phyloP scores from a whole-genome alignment of 2,113 vertebrate species.

The Antechinus stuartii region DNA sequence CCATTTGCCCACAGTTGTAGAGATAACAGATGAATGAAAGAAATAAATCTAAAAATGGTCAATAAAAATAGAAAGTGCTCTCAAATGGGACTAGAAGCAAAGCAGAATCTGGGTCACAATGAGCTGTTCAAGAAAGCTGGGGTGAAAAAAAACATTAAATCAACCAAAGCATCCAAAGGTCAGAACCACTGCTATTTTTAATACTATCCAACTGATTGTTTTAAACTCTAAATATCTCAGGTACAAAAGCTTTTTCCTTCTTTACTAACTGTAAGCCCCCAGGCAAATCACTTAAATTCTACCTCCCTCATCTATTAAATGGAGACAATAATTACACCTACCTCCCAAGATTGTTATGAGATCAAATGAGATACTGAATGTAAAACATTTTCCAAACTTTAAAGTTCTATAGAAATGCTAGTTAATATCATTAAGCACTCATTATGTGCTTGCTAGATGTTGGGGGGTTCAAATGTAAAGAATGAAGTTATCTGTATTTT shows the following conservation, averaged over 20 bases:
- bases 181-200: neutral
- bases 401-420: too few relatives aligned
- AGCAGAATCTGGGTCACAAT: neutral
- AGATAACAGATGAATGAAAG: neutral
- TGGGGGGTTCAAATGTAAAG: too few relatives aligned
- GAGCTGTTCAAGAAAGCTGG: neutral
- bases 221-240: conserved; percentile 24
- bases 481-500: neutral
- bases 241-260: neutral
- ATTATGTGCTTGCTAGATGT: too few relatives aligned
- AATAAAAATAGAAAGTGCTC: neutral
- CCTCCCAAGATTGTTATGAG: too few relatives aligned
- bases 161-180: neutral
- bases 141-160: neutral
- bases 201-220: neutral
- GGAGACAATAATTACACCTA: too few relatives aligned
- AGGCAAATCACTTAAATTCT: too few relatives aligned
- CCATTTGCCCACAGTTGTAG: neutral
- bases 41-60: fast-evolving
- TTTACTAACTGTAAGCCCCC: too few relatives aligned
- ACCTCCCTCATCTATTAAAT: too few relatives aligned
- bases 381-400: too few relatives aligned
- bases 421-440: too few relatives aligned
- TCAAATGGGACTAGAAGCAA: neutral
- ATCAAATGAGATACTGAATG: too few relatives aligned